Conservation (phyloP, 2,888 invertebrate genomes). For the Phaonia tiefii region DNA sequence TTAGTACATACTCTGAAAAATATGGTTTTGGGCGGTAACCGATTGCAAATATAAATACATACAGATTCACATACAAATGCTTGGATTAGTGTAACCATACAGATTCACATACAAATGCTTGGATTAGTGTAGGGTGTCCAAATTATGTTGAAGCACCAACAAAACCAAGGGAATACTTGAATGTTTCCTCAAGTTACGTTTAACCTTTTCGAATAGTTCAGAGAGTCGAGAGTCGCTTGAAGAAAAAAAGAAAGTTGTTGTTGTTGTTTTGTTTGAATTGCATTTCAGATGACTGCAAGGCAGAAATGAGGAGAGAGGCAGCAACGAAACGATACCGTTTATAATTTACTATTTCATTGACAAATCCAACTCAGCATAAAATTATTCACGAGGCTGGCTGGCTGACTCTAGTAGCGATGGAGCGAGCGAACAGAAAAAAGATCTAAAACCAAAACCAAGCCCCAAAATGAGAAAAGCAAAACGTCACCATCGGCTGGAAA, state of each 20-base stretch:
- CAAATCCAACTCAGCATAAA: constrained; percentile 49
- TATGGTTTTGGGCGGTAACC: too few species aligned
- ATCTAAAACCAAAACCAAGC: constrained; percentile 41
- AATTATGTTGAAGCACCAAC: too few species aligned
- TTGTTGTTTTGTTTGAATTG: constrained; percentile 24
- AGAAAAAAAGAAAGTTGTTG: constrained; percentile 55
- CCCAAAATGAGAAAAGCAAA: constrained; percentile 25
- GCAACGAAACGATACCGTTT: not conserved
- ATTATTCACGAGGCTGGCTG: not conserved
- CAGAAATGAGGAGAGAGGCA: not conserved
- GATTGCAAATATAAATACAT: too few species aligned
- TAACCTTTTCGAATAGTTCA: constrained; percentile 15
- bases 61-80: too few species aligned
- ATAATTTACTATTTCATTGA: constrained; percentile 52
- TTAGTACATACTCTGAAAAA: too few species aligned
- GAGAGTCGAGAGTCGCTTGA: not conserved
- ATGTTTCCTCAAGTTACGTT: constrained; percentile 8
- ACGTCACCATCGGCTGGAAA: constrained; percentile 50
- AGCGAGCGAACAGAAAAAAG: constrained; percentile 27
- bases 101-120: too few species aligned
- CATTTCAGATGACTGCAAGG: constrained; percentile 7
- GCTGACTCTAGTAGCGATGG: not conserved
- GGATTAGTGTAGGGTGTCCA: too few species aligned
- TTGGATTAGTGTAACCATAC: too few species aligned
- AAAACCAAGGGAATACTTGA: too few species aligned